phyloP scores from a whole-genome alignment of 2,888 invertebrate species.

The Acronicta leporina region DNA sequence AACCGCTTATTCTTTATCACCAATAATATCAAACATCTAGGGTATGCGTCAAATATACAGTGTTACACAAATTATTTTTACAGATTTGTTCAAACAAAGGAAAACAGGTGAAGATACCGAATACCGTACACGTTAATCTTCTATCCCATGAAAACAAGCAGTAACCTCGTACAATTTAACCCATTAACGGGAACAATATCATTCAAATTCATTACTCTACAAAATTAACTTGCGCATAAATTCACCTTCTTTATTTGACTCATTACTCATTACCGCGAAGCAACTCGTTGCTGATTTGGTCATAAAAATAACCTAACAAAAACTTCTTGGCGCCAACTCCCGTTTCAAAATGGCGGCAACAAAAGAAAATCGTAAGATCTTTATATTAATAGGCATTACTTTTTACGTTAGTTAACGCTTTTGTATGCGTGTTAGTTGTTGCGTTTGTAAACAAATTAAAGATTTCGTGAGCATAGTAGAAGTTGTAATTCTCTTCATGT shows the following conservation, averaged over 20 bases:
- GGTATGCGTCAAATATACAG: too few species aligned
- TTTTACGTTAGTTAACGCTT: slow-evolving; percentile 37
- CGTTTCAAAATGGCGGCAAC: slow-evolving; percentile 58
- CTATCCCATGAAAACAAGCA: slow-evolving; percentile 8
- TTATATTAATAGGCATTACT: slow-evolving; percentile 51
- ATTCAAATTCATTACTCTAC: slow-evolving; percentile 36
- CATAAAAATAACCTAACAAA: slow-evolving; percentile 76
- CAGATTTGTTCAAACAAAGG: too few species aligned
- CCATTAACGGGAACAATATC: slow-evolving; percentile 26
- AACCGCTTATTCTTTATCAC: too few species aligned
- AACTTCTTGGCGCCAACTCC: slow-evolving; percentile 75
- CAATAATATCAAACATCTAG: too few species aligned
- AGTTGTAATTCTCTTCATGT: slow-evolving; percentile 34
- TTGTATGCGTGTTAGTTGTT: slow-evolving; percentile 14
- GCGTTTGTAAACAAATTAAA: slow-evolving; percentile 27
- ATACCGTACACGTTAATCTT: slow-evolving; percentile 18
- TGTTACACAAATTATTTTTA: too few species aligned
- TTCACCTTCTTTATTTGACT: slow-evolving; percentile 67
- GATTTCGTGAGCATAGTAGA: not conserved
- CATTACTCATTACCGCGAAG: slow-evolving; percentile 80
- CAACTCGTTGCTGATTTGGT: slow-evolving; percentile 71
- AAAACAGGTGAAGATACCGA: too few species aligned
- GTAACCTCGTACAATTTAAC: slow-evolving; percentile 15
- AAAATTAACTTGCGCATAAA: slow-evolving; percentile 59
- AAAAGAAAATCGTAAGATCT: slow-evolving; percentile 51